phyloP scores from a whole-genome alignment of 2,113 vertebrate genomes.

The Baryphthengus martii region DNA sequence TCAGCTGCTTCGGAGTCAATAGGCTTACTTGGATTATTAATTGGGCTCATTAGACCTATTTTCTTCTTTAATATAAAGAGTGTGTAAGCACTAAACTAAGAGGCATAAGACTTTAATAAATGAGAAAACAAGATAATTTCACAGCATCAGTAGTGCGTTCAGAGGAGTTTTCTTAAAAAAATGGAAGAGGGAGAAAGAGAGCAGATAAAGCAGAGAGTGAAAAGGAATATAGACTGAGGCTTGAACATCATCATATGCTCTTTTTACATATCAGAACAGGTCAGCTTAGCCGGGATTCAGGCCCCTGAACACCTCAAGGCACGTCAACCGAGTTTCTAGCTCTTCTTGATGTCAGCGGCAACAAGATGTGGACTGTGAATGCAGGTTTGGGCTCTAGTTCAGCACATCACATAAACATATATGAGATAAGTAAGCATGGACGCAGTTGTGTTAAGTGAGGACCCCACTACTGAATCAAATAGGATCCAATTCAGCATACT shows the following conservation, averaged over 20 bases:
- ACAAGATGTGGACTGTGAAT: accelerated
- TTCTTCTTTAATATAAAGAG: slow-evolving; percentile 44
- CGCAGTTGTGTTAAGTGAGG: neutral
- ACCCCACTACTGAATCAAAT: accelerated
- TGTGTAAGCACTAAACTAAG: slow-evolving; percentile 22
- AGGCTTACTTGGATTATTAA: slow-evolving; percentile 35
- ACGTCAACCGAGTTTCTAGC: neutral
- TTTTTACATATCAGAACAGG: neutral
- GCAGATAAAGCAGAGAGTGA: neutral
- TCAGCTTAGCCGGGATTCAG: neutral
- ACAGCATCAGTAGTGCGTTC: neutral
- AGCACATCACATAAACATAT: accelerated
- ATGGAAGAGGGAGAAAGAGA: neutral
- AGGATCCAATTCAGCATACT: neutral
- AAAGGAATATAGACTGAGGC: neutral
- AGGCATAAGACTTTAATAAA: slow-evolving; percentile 7
- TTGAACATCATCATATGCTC: neutral
- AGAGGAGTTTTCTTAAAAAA: neutral
- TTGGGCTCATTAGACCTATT: slow-evolving; percentile 33
- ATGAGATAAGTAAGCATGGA: neutral
- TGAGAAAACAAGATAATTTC: neutral
- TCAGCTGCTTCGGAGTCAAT: neutral
- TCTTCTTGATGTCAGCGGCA: neutral
- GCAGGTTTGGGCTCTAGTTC: neutral
- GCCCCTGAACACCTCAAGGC: neutral